These are phyloP conservation scores for Notarius quadriscutis DNA, from an alignment of 2,113 vertebrate genomes.

Conservation along the genomic window DNA sequence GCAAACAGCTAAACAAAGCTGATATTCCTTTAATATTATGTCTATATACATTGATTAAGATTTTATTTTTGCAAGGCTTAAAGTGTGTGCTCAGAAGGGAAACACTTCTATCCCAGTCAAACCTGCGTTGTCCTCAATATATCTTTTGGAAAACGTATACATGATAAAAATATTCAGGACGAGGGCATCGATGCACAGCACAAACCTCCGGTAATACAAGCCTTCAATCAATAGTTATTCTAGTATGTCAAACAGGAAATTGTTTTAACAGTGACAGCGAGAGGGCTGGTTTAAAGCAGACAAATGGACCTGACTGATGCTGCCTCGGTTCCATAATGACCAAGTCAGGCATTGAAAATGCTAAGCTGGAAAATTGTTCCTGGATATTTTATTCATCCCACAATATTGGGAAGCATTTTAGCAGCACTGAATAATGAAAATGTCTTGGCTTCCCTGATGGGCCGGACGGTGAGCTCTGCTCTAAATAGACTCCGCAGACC, in stretches of 20 bases:
- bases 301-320: constrained; percentile 49
- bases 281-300: constrained; percentile 39
- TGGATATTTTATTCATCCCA: constrained; percentile 54
- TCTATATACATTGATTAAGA: background rate
- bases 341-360: constrained; percentile 34
- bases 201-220: constrained; percentile 54
- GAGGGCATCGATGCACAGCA: constrained; percentile 45
- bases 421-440: constrained; percentile 54
- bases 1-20: background rate
- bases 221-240: constrained; percentile 49
- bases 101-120: background rate
- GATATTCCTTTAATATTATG: background rate
- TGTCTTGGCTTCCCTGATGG: constrained; percentile 34
- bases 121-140: constrained; percentile 9
- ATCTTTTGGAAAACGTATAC: constrained; percentile 19
- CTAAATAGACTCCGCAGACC: constrained; percentile 37
- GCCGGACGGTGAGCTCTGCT: constrained; percentile 8
- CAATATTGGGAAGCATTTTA: constrained; percentile 50
- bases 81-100: background rate
- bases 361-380: constrained; percentile 45
- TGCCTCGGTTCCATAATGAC: constrained; percentile 39
- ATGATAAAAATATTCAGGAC: constrained; percentile 54
- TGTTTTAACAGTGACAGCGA: constrained; percentile 53
- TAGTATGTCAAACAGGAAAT: constrained; percentile 53
- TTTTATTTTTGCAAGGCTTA: background rate